Conservation (phyloP, 1,140 invertebrate species). For the Cotesia glomerata region DNA sequence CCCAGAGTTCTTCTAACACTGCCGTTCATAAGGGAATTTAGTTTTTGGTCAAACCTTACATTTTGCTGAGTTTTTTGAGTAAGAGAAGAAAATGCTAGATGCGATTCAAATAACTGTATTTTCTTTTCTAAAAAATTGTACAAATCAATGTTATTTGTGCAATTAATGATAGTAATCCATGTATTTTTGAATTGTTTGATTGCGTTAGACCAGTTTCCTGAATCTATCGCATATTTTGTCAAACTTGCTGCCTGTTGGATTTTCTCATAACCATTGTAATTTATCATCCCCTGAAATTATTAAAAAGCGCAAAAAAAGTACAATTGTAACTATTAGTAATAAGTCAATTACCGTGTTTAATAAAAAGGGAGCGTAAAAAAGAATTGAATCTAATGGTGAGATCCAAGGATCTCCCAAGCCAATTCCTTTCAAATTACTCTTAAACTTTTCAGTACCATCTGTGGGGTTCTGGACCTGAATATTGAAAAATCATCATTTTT, state of each 20-base stretch:
- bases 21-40: constrained; percentile 75
- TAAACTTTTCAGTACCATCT: constrained; percentile 57
- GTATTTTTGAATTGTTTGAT: not conserved
- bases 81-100: no score
- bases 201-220: not conserved
- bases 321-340: no score
- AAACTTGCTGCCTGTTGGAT: not conserved
- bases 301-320: no score
- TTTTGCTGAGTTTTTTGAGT: constrained; percentile 44
- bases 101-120: no score
- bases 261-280: not conserved
- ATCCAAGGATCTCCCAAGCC: constrained; percentile 88
- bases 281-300: constrained; percentile 11
- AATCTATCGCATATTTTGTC: not conserved
- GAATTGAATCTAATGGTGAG: constrained; percentile 79
- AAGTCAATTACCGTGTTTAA: constrained; percentile 66
- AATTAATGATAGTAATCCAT: no score
- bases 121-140: no score
- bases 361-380: constrained; percentile 81
- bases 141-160: no score
- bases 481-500: not conserved
- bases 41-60: constrained; percentile 43
- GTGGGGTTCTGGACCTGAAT: constrained; percentile 69
- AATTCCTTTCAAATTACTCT: constrained; percentile 77
- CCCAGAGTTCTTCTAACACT: constrained; percentile 69